Base-by-base conservation (phyloP, 2,113 vertebrate genomes). In the Actenoides lindsayi region DNA sequence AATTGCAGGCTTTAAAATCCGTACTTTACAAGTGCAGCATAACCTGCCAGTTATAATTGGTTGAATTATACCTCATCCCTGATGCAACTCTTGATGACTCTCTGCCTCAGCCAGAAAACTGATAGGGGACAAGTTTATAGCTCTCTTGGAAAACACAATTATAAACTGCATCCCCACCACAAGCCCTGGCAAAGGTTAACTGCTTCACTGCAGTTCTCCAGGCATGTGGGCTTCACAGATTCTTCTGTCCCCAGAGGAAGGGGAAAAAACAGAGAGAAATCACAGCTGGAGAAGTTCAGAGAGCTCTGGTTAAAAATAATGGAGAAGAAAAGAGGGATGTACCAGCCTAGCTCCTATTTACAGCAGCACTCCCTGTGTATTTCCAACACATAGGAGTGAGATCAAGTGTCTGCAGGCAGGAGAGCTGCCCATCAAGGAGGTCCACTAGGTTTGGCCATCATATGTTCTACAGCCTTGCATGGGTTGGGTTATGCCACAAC, bases 21-120 rank as follows among this genome's bases (percentile, higher is more conserved):
- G 6, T 94, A 67, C 93, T 97, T 96, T 93, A 91, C 93, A 76
- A 93, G 96, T 73, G 95, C 96, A 96, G 92, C 97, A 94, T n/a
- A 96, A 97, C 94, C 94, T 97, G 94, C 94, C 95, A 64, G 86
- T 85, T 92, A 77, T 96, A 97, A 96, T 95, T 93, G 96, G 77
- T 89, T 96, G 94, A 96, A 97, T 96, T 97, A 95, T 89, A 81
- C 88, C 94, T 92, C 95, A 85, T 92, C 95, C 95, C 94, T 59
- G 96, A 96, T 97, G 96, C 96, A 97, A 89, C 92, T 91, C 96
- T 60, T 91, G 96, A 96, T 97, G 95, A 97, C 89, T 88, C 76
- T 80, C 90, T 4, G 74, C 90, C 92, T 96, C 88, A 79, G 92
- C 91, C 96, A n/a, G 70, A n/a, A 81, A 94, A 85, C 93, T 91